phyloP scores from a whole-genome alignment of 2,888 invertebrate genomes.

The Apodemia mormo region DNA sequence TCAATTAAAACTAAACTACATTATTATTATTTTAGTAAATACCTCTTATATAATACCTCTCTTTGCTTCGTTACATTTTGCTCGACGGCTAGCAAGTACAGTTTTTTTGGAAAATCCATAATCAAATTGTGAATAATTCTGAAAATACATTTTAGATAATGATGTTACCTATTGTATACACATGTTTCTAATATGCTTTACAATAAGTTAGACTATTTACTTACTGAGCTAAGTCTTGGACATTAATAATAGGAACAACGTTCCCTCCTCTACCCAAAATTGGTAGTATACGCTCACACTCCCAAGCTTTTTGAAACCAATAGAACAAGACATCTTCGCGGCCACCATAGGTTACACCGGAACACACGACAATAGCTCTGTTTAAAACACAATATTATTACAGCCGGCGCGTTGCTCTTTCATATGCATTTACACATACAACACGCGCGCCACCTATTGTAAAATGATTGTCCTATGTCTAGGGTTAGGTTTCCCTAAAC shows the following conservation, averaged over 20 bases:
- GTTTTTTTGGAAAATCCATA: conserved; percentile 77
- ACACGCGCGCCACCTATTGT: neutral
- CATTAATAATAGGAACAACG: conserved; percentile 83
- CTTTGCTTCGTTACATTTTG: conserved; percentile 77
- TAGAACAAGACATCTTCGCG: conserved; percentile 83
- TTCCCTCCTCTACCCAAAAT: conserved; percentile 82
- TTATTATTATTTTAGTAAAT: too few relatives aligned
- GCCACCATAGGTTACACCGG: conserved; percentile 84
- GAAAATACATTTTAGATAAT: conserved; percentile 37
- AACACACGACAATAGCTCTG: conserved; percentile 78
- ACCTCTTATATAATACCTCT: conserved; percentile 48
- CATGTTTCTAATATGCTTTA: too few relatives aligned
- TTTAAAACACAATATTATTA: neutral
- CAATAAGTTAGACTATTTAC: conserved; percentile 37
- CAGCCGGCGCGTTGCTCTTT: too few relatives aligned
- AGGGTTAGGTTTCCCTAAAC: too few relatives aligned
- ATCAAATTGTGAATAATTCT: conserved; percentile 74
- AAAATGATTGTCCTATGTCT: too few relatives aligned
- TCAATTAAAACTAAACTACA: conserved; percentile 12
- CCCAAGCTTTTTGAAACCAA: conserved; percentile 86
- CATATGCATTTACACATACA: too few relatives aligned
- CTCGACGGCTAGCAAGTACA: conserved; percentile 85
- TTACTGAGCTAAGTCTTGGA: conserved; percentile 82
- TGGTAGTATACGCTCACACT: conserved; percentile 81
- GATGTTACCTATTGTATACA: too few relatives aligned